These are phyloP conservation scores for Jordanella pulchra DNA, from an alignment of 2,797 vertebrate genomes.

Conservation along the genomic window DNA sequence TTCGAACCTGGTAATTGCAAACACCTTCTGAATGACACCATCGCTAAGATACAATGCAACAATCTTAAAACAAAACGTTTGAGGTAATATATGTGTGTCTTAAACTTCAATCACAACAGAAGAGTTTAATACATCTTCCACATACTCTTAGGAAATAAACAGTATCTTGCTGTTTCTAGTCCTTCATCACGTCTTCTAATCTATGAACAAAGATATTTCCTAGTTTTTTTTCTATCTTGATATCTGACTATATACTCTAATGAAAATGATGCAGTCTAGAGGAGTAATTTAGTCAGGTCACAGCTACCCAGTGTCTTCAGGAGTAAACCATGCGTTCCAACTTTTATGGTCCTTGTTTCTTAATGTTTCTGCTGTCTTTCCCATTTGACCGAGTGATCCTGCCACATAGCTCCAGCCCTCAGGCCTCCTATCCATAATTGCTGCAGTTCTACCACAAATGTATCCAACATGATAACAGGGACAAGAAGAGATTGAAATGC, in stretches of 20 bases:
- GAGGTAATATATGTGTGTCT: not conserved
- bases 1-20: too few species aligned
- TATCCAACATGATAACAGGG: slow-evolving; percentile 43
- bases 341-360: slow-evolving; percentile 41
- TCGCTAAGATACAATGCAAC: slow-evolving; percentile 74
- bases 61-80: not conserved
- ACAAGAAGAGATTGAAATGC: slow-evolving; percentile 45
- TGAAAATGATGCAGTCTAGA: not conserved
- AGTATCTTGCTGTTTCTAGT: not conserved
- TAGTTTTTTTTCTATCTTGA: not conserved
- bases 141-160: slow-evolving; percentile 1
- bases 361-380: slow-evolving; percentile 36
- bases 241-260: not conserved
- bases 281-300: not conserved
- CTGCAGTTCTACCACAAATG: slow-evolving; percentile 52
- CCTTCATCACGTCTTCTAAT: not conserved
- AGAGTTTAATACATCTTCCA: not conserved
- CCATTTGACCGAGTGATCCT: slow-evolving; percentile 47
- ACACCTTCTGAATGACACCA: too few species aligned
- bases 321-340: slow-evolving; percentile 41
- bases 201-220: not conserved
- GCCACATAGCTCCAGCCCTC: slow-evolving; percentile 45
- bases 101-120: not conserved
- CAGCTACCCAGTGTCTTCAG: slow-evolving; percentile 6
- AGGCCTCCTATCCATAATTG: slow-evolving; percentile 61